Evolutionary conservation across 2,113 vertebrate species (phyloP), one percentile per base, ranked within the genome.

Genomic region (Gambusia holbrooki): DNA sequence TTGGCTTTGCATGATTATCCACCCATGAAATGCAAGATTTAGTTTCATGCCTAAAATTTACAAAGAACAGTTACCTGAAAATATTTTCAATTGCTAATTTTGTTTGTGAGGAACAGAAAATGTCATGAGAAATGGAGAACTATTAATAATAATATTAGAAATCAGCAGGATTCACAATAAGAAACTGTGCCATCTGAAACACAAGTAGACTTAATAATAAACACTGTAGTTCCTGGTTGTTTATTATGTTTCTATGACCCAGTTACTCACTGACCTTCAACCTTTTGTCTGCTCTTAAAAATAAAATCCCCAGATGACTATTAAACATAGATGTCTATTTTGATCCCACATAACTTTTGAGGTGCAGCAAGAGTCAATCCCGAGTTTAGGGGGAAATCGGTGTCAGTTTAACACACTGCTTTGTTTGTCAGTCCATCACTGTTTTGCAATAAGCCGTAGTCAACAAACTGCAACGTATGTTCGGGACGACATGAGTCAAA

Each of bases 211-310:
- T 30, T 63, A 15, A 14, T 32, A 3, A 63, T 30, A 63, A 7
- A 73, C 68, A 66, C 1, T 14, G 11, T 45, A 8, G 27, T 6
- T 13, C 62, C 25, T 45, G 14, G 58, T 84, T 63, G 22, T 58
- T 81, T 80, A 58, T 80, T 87, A 48, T 58, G 60, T 80, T 58
- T 42, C 67, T 69, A 30, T 84, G 81, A 86, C 74, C 84, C 86
- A 82, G 66, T 85, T 81, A 70, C 76, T 82, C 77, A 69, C 19
- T 91, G 90, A 92, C 87, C 87, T 84, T 75, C 76, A 87, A 92
- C 90, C 92, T 93, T 65, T 90, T 88, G 81, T 87, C 84, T 88
- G 73, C 71, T 78, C 68, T 90, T 92, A 89, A 87, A 93, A 92
- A 93, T 93, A 92, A 89, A 85, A 71, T n/a, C 30, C 79, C 76